phyloP scores from a whole-genome alignment of 2,797 vertebrate species.

The Tamandua tetradactyla region DNA sequence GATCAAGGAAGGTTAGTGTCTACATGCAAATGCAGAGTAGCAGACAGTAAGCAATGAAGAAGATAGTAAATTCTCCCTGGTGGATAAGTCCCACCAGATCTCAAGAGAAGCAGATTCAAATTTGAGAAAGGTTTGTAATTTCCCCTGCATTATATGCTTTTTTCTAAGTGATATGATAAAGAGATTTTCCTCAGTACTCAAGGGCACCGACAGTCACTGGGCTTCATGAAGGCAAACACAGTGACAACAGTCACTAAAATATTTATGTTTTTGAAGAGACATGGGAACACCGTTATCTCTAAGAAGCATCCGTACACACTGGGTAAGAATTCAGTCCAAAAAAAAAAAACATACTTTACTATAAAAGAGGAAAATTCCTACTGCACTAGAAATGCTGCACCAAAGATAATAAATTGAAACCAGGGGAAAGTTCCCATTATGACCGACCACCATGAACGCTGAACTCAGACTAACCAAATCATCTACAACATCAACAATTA shows the following conservation, averaged over 20 bases:
- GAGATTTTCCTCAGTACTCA: neutral
- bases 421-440: neutral
- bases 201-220: conserved; percentile 14
- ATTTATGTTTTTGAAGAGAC: conserved; percentile 60
- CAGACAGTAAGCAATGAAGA: neutral
- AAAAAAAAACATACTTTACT: neutral
- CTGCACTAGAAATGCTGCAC: conserved; percentile 13
- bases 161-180: conserved; percentile 24
- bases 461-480: neutral
- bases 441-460: neutral
- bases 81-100: neutral
- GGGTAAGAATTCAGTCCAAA: conserved; percentile 24
- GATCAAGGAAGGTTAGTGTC: neutral
- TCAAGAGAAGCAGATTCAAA: conserved; percentile 3
- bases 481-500: neutral
- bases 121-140: neutral
- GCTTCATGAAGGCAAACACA: conserved; percentile 44
- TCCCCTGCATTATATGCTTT: neutral
- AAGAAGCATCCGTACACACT: conserved; percentile 22
- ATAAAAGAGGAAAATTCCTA: neutral
- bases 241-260: conserved; percentile 56
- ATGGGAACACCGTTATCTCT: conserved; percentile 37
- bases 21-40: neutral
- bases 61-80: conserved; percentile 17
- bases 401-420: neutral